Percentiles rank a stretch among this genome's conserved stretches.
Evolutionary conservation across 2,888 invertebrate genomes (phyloP).

Genomic region (Apodemia zela): DNA sequence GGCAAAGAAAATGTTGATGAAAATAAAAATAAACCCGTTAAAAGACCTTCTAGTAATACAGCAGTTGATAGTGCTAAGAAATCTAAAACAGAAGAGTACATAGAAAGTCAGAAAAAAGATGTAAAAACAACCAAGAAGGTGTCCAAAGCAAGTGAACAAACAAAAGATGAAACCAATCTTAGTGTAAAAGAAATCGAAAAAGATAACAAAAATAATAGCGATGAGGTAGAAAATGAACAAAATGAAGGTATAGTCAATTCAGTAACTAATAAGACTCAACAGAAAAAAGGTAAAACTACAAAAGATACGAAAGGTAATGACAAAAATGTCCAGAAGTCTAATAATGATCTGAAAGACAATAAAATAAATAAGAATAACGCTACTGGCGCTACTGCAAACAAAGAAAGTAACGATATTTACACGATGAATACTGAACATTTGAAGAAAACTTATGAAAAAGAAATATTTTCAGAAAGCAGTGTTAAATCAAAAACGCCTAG

Average conservation of each 20-base stretch:
- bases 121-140: not conserved
- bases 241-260: not conserved
- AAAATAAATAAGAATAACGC: constrained; percentile 12
- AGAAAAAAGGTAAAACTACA: not conserved
- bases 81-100: not conserved
- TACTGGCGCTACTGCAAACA: not conserved
- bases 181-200: not conserved
- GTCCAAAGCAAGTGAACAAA: not conserved
- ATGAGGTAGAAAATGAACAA: not conserved
- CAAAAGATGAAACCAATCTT: not conserved
- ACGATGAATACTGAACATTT: not conserved
- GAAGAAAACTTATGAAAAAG: not conserved
- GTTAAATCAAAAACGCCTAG: not conserved
- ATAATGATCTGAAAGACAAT: not conserved
- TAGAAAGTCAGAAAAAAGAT: not conserved
- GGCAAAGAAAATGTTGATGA: constrained; percentile 39
- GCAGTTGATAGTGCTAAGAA: constrained; percentile 15
- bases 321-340: not conserved
- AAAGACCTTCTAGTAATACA: not conserved
- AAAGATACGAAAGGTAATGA: not conserved
- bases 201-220: constrained; percentile 1
- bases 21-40: constrained; percentile 24
- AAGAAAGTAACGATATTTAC: not conserved
- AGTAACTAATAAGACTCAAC: not conserved
- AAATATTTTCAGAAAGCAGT: not conserved